Conservation (phyloP, 1,140 invertebrate species). For the Zaprionus ghesquierei region DNA sequence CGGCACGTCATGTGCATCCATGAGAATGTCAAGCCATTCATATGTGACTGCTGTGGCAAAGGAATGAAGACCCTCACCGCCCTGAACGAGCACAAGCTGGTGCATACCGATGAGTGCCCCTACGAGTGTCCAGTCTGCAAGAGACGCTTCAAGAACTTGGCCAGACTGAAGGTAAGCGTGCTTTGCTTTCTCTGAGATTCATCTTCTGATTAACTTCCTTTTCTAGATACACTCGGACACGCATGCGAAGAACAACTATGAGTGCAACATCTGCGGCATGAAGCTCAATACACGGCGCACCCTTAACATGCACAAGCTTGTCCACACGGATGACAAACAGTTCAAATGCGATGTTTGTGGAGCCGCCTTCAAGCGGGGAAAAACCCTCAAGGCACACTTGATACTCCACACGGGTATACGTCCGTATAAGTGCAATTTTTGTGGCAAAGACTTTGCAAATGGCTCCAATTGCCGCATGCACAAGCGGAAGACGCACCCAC, state of each 20-base stretch:
- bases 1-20: constrained; percentile 83
- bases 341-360: constrained; percentile 83
- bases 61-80: constrained; percentile 83
- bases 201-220: not conserved
- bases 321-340: constrained; percentile 82
- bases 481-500: constrained; percentile 83
- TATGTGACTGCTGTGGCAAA: constrained; percentile 83
- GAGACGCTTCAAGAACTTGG: constrained; percentile 81
- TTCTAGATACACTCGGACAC: constrained; percentile 77
- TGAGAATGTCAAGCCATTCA: constrained; percentile 82
- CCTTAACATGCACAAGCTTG: constrained; percentile 83
- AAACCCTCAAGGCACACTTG: constrained; percentile 82
- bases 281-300: constrained; percentile 83
- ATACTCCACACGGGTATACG: constrained; percentile 83
- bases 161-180: constrained; percentile 64
- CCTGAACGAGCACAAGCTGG: constrained; percentile 83
- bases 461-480: constrained; percentile 84
- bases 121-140: constrained; percentile 83
- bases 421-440: constrained; percentile 83
- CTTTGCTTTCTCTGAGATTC: not conserved
- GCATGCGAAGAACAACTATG: constrained; percentile 82
- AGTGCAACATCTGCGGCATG: constrained; percentile 82
- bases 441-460: constrained; percentile 83
- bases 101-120: constrained; percentile 83
- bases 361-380: constrained; percentile 74